Base-by-base conservation (phyloP, 1,140 invertebrate genomes). In the Macrotrachela quadricornifera region DNA sequence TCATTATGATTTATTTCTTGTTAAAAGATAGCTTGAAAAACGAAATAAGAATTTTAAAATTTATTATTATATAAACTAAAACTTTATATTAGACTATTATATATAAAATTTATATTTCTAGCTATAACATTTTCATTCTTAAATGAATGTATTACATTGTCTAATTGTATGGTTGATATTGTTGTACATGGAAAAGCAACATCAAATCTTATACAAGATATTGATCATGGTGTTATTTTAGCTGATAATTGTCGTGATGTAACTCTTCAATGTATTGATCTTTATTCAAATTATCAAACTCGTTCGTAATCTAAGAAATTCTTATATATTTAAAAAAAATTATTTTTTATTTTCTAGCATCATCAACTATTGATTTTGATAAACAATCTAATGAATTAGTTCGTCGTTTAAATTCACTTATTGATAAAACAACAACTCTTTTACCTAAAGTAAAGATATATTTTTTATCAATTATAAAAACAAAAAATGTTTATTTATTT, bases 401-500 rank as follows among this genome's bases (percentile, higher is more conserved):
- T 30, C 21, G 21, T 30, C 21, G 21, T 4, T 30, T 30, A 30
- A 30, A 30, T 30, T 30, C 21, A 4, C 21, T 30, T 30, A 30
- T 30, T 30, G 21, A 30, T 8, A 30, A 30, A 30, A 30, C 21
- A 30, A 30, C 21, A 4, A 30, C 21, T 4, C 21, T 30, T 30
- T 30, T 30, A 30, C 21, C 21, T 8, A 30, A 30, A 8, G 21
- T 30, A 4, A 30, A 8, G 8, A 87, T 91, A 68, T 78, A 78
- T 62, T 87, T 84, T 60, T 76, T 79, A 58, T 77, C 86, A 62
- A 76, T 85, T 54, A 76, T 91, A 21, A 83, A 88, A 62, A 83
- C 90, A 66, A 76, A 77, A 61, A 78, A 80, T 82, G 71, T 65
- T n/a, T n/a, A n/a, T n/a, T n/a, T n/a, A n/a, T 30, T 30, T 2